phyloP scores from a whole-genome alignment of 1,140 invertebrate species.

The Penaeus japonicus region DNA sequence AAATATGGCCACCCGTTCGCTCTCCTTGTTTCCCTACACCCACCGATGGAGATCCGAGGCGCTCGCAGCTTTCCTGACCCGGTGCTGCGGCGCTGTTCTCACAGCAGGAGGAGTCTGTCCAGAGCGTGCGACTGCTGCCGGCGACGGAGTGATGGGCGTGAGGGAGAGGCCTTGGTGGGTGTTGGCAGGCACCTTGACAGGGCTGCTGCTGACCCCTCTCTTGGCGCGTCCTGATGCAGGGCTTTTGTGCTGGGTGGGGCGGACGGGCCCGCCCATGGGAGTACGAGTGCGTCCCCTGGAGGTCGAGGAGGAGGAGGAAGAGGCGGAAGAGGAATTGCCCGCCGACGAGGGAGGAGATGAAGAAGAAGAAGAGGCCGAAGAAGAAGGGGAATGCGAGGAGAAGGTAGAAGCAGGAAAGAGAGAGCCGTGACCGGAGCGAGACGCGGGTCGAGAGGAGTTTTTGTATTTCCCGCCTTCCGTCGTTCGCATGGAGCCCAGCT shows the following conservation, averaged over 20 bases:
- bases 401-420: neutral
- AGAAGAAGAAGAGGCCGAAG: constrained; percentile 39
- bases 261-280: constrained; percentile 31
- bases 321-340: constrained; percentile 9
- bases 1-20: too few relatives aligned
- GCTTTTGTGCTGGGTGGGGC: constrained; percentile 28
- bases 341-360: constrained; percentile 18
- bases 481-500: neutral
- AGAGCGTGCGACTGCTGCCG: neutral
- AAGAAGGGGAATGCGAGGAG: neutral
- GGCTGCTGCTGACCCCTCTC: neutral
- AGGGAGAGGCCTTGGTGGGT: neutral
- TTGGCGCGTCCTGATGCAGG: neutral
- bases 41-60: constrained; percentile 48
- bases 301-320: neutral
- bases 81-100: neutral
- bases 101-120: neutral
- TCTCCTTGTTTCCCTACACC: neutral
- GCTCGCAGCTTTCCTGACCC: constrained; percentile 46
- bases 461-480: too few relatives aligned
- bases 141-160: neutral
- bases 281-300: neutral
- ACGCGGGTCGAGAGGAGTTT: too few relatives aligned
- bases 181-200: neutral
- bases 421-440: too few relatives aligned